Evolutionary conservation across 2,797 vertebrate species (phyloP), one percentile per base, ranked within the genome.

Genomic region (Tenualosa ilisha): DNA sequence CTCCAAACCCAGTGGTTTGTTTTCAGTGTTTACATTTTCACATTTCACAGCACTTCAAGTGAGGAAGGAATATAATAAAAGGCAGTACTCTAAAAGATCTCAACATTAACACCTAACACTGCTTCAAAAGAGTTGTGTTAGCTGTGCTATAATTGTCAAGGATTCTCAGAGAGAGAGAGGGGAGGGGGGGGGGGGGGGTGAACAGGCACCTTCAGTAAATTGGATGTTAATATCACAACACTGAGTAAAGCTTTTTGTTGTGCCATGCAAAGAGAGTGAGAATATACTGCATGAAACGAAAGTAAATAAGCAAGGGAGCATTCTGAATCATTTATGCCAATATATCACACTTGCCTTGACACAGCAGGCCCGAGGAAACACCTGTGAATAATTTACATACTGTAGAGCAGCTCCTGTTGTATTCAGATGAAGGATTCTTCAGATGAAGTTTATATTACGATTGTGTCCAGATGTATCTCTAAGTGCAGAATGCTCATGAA

Each of bases 341-440:
- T 83, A 46, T 26, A 72, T 31, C 40, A 53, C 63, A 79, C 72
- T 79, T 84, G 54, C 82, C 49, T 63, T 83, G 56, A 83, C 43
- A 83, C 59, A 63, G 82, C 82, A 83, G 82, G 46, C 43, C 82
- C 61, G n/a, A 59, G n/a, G 72, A 79, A 79, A 79, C 72, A 79
- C 40, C 37, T 20, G 72, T 79, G 43, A 79, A 79, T 79, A 79
- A 79, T 79, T 79, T 22, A 79, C 37, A 79, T 43, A 79, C 40
- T 8, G 72, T 43, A 79, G 37, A 79, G 40, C 40, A 15, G 37
- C 22, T 79, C 17, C 40, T 46, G 40, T 79, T 79, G 37, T 79
- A 79, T 79, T 79, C 72, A n/a, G 5, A 79, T 46, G 17, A 12
- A 68, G n/a, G 9, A 68, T 9, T 68, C 63, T 68, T 1, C 31